These are phyloP conservation scores for Hartigia nigra DNA, from an alignment of 2,888 invertebrate genomes.

Conservation along the genomic window DNA sequence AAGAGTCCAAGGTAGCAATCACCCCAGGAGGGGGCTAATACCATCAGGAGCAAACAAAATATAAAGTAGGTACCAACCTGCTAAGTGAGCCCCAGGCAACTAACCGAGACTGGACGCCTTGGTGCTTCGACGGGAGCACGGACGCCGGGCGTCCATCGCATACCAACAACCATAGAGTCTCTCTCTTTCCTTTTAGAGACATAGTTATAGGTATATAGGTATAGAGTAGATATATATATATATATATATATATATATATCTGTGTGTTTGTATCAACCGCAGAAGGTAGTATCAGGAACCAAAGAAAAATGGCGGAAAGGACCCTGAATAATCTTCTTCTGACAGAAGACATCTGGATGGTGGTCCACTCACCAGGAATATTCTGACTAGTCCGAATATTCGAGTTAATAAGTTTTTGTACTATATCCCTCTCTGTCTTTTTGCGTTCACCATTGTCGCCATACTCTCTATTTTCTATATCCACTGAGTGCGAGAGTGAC, in stretches of 20 bases:
- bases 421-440: not conserved
- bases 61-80: slow-evolving; percentile 56
- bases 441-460: not conserved
- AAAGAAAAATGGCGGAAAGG: slow-evolving; percentile 11
- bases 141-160: slow-evolving; percentile 39
- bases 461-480: not conserved
- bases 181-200: slow-evolving; percentile 13
- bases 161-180: slow-evolving; percentile 41
- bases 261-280: not conserved
- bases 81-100: slow-evolving; percentile 58
- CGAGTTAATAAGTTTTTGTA: not conserved
- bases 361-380: not conserved
- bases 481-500: not conserved
- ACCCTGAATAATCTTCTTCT: not conserved
- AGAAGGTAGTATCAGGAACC: slow-evolving; percentile 26
- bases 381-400: not conserved
- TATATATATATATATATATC: not conserved
- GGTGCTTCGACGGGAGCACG: slow-evolving; percentile 10
- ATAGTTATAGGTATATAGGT: not conserved
- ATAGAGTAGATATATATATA: no score
- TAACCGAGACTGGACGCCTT: slow-evolving; percentile 47
- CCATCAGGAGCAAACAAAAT: slow-evolving; percentile 62
- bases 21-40: slow-evolving; percentile 56
- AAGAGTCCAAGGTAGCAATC: slow-evolving; percentile 52
- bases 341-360: not conserved